Conservation (phyloP, 2,888 invertebrate species). For the Cephus spinipes region DNA sequence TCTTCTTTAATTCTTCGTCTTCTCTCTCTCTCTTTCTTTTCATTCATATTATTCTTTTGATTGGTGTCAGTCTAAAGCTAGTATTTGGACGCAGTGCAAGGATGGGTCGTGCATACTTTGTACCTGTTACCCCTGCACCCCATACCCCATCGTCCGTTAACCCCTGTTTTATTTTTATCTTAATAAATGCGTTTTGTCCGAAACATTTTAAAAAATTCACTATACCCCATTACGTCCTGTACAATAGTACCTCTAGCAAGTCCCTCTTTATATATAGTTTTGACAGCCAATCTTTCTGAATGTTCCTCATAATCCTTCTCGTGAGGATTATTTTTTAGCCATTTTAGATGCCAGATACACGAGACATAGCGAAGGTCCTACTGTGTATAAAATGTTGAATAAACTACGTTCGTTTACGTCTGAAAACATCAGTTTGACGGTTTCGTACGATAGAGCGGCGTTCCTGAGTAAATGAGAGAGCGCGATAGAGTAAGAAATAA, state of each 20-base stretch:
- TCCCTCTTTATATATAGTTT: not conserved
- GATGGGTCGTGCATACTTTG: conserved; percentile 59
- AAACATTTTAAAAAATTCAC: not conserved
- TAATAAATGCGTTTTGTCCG: not conserved
- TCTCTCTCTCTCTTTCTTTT: not conserved
- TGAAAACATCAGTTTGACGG: not conserved
- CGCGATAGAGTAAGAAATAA: not conserved
- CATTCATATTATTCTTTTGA: conserved; percentile 46
- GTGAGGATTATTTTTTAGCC: conserved; percentile 9
- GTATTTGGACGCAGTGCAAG: conserved; percentile 63
- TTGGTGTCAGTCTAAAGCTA: conserved; percentile 63
- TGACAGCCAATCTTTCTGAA: conserved; percentile 33
- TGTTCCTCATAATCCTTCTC: conserved; percentile 13
- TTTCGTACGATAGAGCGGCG: not conserved
- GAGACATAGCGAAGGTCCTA: not conserved
- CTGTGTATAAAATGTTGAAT: not conserved
- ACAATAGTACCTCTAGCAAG: not conserved
- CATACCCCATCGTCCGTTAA: not conserved
- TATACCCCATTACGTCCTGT: not conserved
- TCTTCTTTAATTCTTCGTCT: conserved; percentile 5
- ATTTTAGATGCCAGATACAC: not conserved
- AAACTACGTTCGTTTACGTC: not conserved
- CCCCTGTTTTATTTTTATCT: not conserved
- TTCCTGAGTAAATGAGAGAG: not conserved
- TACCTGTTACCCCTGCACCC: not conserved